A percentile compares a stretch with the other conserved stretches of the same genome.
Evolutionary conservation across 64 coral and sea anemone genomes (phyloP).

Genomic region (Stichodactyla mertensii): DNA sequence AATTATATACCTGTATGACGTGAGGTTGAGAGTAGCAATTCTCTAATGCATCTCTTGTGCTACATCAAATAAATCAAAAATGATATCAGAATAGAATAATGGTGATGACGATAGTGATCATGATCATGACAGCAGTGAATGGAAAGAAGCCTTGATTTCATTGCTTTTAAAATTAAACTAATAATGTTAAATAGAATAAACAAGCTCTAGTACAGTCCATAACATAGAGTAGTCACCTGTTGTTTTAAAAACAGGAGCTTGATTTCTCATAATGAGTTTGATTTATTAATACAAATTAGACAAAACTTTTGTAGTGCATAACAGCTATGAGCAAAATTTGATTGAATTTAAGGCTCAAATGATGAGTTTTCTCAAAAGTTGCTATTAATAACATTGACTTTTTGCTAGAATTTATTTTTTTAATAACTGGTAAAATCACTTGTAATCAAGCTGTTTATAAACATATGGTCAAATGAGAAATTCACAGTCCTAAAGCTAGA

Average conservation of each 20-base stretch:
- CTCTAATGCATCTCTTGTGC: conserved; percentile 61
- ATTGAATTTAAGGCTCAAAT: too few species aligned
- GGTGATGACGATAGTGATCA: neutral
- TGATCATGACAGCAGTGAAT: too few species aligned
- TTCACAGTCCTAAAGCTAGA: neutral
- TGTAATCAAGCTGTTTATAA: neutral
- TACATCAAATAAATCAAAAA: neutral
- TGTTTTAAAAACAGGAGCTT: too few species aligned
- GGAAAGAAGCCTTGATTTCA: too few species aligned
- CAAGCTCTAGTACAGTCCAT: too few species aligned
- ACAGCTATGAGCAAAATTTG: too few species aligned
- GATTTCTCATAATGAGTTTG: too few species aligned
- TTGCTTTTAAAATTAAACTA: too few species aligned
- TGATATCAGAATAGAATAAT: neutral
- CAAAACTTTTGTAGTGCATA: too few species aligned
- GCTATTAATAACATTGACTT: neutral
- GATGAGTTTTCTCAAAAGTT: neutral
- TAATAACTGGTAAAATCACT: neutral
- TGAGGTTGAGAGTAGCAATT: conserved; percentile 85
- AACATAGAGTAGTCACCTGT: too few species aligned
- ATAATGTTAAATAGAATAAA: too few species aligned
- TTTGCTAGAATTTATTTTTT: neutral
- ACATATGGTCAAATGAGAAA: neutral
- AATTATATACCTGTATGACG: conserved; percentile 68
- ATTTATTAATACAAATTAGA: too few species aligned